These are phyloP conservation scores for Pogonomyrmex barbatus DNA, from an alignment of 1,140 invertebrate genomes.

Conservation along the genomic window DNA sequence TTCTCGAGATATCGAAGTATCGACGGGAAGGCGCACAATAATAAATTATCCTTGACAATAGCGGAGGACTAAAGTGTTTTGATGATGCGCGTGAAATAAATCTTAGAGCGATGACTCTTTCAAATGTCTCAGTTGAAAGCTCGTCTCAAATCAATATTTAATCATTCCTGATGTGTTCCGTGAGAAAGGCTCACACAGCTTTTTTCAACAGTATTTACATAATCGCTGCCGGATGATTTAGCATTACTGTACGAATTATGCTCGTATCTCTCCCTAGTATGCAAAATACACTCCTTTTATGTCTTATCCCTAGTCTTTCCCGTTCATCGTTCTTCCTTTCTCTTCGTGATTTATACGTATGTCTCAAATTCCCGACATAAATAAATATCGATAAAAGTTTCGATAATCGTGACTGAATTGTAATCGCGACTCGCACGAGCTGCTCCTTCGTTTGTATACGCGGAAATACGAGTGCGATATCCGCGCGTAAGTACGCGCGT, in stretches of 20 bases:
- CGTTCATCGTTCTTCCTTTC: background rate
- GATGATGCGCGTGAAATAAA: slow-evolving; percentile 33
- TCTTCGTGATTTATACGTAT: background rate
- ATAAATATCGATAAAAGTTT: background rate
- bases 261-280: background rate
- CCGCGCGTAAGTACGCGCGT: slow-evolving; percentile 27
- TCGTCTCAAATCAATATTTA: slow-evolving; percentile 48
- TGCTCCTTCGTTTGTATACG: slow-evolving; percentile 23
- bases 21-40: background rate
- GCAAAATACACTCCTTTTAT: background rate
- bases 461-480: background rate
- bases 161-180: slow-evolving; percentile 22
- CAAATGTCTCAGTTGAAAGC: slow-evolving; percentile 10
- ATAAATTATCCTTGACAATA: slow-evolving; percentile 46
- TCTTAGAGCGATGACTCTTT: slow-evolving; percentile 28
- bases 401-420: background rate
- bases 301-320: background rate
- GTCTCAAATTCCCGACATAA: background rate
- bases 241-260: background rate
- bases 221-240: slow-evolving; percentile 12
- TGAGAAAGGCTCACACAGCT: background rate
- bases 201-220: slow-evolving; percentile 31
- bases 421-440: background rate
- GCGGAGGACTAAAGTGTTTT: slow-evolving; percentile 36
- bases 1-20: background rate